Evolutionary conservation across 2,888 invertebrate species (phyloP).

Genomic region (Pandemis corylana): DNA sequence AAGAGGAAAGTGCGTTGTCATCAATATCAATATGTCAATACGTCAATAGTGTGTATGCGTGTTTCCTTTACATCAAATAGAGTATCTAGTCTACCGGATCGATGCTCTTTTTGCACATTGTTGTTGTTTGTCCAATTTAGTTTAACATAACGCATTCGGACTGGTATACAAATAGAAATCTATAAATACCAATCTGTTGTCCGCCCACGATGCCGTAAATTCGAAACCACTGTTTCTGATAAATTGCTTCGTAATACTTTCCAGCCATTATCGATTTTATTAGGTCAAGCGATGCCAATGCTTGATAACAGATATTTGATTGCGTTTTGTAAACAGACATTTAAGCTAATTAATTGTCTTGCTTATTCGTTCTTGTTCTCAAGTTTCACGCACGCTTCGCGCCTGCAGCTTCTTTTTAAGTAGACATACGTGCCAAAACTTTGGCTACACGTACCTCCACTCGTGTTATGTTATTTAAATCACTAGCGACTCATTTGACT

Average conservation of each 20-base stretch:
- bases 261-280: slow-evolving; percentile 2
- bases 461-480: no score
- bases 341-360: background rate
- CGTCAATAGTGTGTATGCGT: no score
- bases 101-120: background rate
- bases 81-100: no score
- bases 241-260: background rate
- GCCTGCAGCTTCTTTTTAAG: no score
- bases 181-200: slow-evolving; percentile 1
- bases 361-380: background rate
- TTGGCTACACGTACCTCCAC: no score
- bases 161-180: background rate
- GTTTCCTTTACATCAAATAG: no score
- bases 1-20: no score
- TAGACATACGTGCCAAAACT: no score
- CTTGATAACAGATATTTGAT: background rate
- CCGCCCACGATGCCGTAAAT: slow-evolving; percentile 8
- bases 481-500: no score
- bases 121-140: background rate
- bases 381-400: no score
- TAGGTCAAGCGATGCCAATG: background rate
- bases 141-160: background rate
- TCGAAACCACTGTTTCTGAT: slow-evolving; percentile 12
- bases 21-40: no score
- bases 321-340: background rate